These are phyloP conservation scores for Trilocha varians DNA, from an alignment of 2,888 invertebrate species.

Conservation along the genomic window DNA sequence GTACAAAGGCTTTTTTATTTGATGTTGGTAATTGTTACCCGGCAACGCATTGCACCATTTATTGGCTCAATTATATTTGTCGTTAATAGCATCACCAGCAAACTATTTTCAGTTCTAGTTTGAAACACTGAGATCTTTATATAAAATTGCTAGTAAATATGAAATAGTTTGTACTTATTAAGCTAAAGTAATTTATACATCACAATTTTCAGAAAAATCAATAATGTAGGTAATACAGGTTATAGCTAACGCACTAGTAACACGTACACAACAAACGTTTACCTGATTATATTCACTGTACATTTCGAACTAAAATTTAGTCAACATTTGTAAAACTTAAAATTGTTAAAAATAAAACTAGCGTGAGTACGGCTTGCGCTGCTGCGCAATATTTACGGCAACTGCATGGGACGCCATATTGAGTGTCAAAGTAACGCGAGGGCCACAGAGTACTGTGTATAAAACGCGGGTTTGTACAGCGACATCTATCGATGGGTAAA, in stretches of 20 bases:
- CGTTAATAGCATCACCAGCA: neutral
- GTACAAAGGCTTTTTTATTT: conserved; percentile 1
- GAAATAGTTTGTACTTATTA: neutral
- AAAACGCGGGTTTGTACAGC: conserved; percentile 22
- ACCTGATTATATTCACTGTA: neutral
- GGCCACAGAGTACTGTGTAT: too few relatives aligned
- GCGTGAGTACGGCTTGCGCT: conserved; percentile 13
- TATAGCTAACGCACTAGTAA: too few relatives aligned
- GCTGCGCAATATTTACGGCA: conserved; percentile 8
- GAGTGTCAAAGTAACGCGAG: conserved; percentile 23
- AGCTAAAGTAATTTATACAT: neutral
- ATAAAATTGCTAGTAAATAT: neutral
- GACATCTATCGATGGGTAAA: conserved; percentile 41
- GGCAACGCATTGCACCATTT: conserved; percentile 53
- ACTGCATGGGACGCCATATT: conserved; percentile 16
- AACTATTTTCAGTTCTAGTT: neutral
- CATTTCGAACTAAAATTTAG: neutral
- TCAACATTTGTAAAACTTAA: neutral
- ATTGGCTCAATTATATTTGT: conserved; percentile 35
- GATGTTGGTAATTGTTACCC: conserved; percentile 35
- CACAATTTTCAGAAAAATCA: neutral
- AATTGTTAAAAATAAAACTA: neutral
- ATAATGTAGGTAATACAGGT: too few relatives aligned
- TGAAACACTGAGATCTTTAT: neutral
- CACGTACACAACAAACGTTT: neutral